Evolutionary conservation across 2,113 vertebrate species (phyloP).

Genomic region (Triplophysa rosa): DNA sequence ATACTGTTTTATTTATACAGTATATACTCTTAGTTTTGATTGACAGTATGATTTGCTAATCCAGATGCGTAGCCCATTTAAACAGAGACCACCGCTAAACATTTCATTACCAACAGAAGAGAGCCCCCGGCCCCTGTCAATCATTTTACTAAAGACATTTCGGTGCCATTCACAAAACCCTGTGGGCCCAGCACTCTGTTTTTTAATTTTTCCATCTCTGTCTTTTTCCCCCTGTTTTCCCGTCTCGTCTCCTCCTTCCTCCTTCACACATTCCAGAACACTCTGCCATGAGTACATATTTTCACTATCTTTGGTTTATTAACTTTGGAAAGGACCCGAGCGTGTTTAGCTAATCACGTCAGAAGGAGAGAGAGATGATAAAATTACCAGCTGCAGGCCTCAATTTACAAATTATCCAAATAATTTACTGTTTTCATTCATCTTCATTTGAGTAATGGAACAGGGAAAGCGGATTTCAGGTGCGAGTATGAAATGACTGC

Average conservation of each 20-base stretch:
- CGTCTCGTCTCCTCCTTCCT: background rate
- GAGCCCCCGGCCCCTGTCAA: slow-evolving; percentile 56
- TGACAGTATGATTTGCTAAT: slow-evolving; percentile 63
- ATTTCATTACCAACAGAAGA: slow-evolving; percentile 49
- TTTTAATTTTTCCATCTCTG: background rate
- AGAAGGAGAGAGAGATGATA: background rate
- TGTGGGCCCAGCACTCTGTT: slow-evolving; percentile 19
- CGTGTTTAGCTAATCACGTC: slow-evolving; percentile 24
- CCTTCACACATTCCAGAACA: background rate
- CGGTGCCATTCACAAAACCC: slow-evolving; percentile 13
- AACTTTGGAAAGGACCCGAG: slow-evolving; percentile 11
- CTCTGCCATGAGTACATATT: slow-evolving; percentile 23
- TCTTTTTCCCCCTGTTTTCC: background rate
- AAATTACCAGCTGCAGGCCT: slow-evolving; percentile 24
- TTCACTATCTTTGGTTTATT: slow-evolving; percentile 30
- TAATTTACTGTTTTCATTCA: slow-evolving; percentile 28
- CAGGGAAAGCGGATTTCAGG: slow-evolving; percentile 25
- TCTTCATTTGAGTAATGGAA: slow-evolving; percentile 22
- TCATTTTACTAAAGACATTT: slow-evolving; percentile 59
- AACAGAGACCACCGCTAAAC: slow-evolving; percentile 57
- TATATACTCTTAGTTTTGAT: slow-evolving; percentile 48
- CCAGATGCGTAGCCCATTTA: slow-evolving; percentile 52
- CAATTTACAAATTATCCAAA: slow-evolving; percentile 17
- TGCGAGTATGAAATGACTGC: slow-evolving; percentile 63
- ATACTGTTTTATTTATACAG: background rate